Base-by-base conservation (phyloP, 2,888 invertebrate genomes). In the Trichogramma dendrolimi region DNA sequence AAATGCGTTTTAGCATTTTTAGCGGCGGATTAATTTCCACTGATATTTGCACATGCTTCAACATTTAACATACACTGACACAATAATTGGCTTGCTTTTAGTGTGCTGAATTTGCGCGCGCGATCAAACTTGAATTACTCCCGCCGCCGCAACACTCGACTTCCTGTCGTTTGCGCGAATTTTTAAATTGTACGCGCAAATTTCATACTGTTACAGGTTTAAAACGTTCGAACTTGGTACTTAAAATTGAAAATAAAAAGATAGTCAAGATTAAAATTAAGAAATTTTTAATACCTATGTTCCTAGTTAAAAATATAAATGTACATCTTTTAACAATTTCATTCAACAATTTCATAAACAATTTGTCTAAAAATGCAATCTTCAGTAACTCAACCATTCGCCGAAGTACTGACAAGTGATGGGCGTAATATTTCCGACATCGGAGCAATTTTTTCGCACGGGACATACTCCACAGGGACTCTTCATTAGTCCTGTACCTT, bases 401-500 rank as follows among this genome's bases (percentile, higher is more conserved):
- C 85, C 89, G 82, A 96, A 86, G 77, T 96, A 96, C 70, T 86
- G 84, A 81, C 96, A 96, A 56, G 85, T 87, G 73, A 87, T 86
- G 3, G 96, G 93, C 63, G 91, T 94, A 6, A 96, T 86, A 58
- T 88, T 85, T 6, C 94, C 94, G 60, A 87, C 86, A 65, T 89
- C 87, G 44, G 86, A 87, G 79, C 96, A 96, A 73, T 91, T 87
- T 68, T 87, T 84, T 39, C 72, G 69, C 5, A 77, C 88, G 0
- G 94, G 94, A 76, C 96, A 97, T 57, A 95, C 86, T 1, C 96
- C 96, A 80, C 96, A 96, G 0, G 95, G 94, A 65, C 90, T 88
- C 79, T 89, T 87, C 50, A 94, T 89, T 48, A 96, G 78, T 2
- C 94, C 94, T 4, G 92, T 88, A 0, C 90, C 81, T 14, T 85